Evolutionary conservation across 1,140 invertebrate genomes (phyloP).

Genomic region (Phenacoccus solenopsis): DNA sequence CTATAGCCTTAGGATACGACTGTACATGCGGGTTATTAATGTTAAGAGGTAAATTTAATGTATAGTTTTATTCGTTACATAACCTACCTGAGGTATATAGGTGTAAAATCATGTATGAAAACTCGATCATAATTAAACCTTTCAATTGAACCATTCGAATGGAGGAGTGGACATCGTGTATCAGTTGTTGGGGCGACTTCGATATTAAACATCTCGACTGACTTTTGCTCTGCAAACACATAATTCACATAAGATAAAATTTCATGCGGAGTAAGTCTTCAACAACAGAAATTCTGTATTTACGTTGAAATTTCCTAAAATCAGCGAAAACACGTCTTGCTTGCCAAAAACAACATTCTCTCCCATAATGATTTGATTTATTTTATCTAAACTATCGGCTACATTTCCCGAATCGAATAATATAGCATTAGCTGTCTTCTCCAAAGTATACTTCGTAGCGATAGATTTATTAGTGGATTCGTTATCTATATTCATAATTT

Average conservation of each 20-base stretch:
- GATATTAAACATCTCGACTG: constrained; percentile 49
- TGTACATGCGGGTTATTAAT: too few species aligned
- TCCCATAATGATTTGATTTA: not conserved
- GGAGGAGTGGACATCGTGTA: constrained; percentile 65
- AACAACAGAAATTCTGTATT: not conserved
- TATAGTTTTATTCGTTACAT: too few species aligned
- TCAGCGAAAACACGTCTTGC: not conserved
- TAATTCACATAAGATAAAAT: too few species aligned
- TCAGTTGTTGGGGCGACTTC: constrained; percentile 63
- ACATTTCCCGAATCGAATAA: not conserved
- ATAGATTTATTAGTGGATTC: not conserved
- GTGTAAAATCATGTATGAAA: constrained; percentile 65
- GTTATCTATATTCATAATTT: not conserved
- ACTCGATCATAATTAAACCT: constrained; percentile 74
- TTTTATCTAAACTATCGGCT: not conserved
- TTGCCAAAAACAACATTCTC: not conserved
- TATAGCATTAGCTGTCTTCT: not conserved
- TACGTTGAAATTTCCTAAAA: constrained; percentile 3
- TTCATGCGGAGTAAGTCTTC: too few species aligned
- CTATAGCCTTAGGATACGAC: too few species aligned
- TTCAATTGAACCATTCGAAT: constrained; percentile 66
- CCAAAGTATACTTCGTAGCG: not conserved
- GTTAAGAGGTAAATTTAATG: too few species aligned
- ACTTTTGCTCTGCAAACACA: not conserved
- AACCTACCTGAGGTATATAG: constrained; percentile 56